A percentile compares a stretch with the other conserved stretches of the same genome.
These are phyloP conservation scores for Botia almorhae DNA, from an alignment of 2,797 vertebrate species.

Conservation along the genomic window DNA sequence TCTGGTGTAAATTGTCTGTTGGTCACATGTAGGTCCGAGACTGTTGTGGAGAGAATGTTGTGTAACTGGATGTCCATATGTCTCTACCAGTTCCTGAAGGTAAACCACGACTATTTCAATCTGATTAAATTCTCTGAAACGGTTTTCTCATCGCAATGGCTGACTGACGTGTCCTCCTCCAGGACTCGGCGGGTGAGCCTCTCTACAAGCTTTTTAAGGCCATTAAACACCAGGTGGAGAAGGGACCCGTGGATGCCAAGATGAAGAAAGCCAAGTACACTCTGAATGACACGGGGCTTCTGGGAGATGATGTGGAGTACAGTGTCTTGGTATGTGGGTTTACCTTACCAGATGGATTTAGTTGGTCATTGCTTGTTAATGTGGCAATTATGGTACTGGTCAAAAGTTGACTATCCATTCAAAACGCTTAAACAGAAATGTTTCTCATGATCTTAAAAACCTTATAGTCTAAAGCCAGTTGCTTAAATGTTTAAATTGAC, in stretches of 20 bases:
- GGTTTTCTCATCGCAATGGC: neutral
- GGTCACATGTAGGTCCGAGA: conserved; percentile 85
- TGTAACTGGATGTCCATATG: conserved; percentile 99
- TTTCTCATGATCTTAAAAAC: no score
- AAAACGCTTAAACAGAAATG: no score
- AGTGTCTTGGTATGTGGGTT: conserved; percentile 84
- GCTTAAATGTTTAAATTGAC: no score
- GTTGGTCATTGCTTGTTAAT: neutral
- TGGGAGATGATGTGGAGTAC: conserved; percentile 97
- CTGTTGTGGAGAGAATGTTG: conserved; percentile 97
- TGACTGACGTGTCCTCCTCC: conserved; percentile 45
- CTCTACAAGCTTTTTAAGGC: conserved; percentile 98
- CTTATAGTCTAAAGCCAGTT: no score
- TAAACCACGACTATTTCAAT: conserved; percentile 63
- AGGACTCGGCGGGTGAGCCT: conserved; percentile 97
- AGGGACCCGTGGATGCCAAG: conserved; percentile 93
- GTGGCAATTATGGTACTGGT: neutral
- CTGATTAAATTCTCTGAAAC: neutral
- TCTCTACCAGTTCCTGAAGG: conserved; percentile 97
- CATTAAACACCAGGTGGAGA: conserved; percentile 98
- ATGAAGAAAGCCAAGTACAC: conserved; percentile 98
- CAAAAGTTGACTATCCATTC: no score
- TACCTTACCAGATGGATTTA: neutral
- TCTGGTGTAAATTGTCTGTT: no score
- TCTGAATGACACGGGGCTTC: conserved; percentile 93